Percentiles rank a stretch among this genome's conserved stretches.
Conservation (phyloP, 2,797 vertebrate genomes). For the Prionace glauca region DNA sequence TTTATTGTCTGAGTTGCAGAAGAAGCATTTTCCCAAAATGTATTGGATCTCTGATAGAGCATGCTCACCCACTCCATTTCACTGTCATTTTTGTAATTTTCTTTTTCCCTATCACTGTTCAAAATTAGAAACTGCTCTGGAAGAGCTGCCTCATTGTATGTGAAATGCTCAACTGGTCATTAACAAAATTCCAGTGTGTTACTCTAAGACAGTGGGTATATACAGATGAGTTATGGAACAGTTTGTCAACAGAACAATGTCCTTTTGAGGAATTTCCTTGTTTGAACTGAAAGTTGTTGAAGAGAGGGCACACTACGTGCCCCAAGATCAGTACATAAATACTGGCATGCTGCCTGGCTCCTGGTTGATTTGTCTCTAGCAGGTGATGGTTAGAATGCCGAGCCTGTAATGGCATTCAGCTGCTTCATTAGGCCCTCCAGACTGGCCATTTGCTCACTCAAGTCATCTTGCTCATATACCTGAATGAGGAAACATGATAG, state of each 20-base stretch:
- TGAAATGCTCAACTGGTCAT: conserved; percentile 1
- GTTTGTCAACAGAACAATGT: conserved; percentile 44
- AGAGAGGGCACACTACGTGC: neutral
- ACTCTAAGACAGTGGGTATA: neutral
- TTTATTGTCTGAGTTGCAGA: neutral
- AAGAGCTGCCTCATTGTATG: neutral
- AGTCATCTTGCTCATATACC: conserved; percentile 91
- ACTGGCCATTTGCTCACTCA: conserved; percentile 96
- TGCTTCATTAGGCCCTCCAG: conserved; percentile 95
- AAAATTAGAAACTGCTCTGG: neutral
- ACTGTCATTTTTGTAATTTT: neutral
- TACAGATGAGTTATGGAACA: conserved; percentile 19
- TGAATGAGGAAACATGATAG: conserved; percentile 44
- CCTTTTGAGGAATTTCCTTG: conserved; percentile 47
- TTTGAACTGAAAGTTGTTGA: conserved; percentile 30
- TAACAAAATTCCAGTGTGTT: neutral
- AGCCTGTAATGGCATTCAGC: conserved; percentile 92
- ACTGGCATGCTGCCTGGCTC: conserved; percentile 42
- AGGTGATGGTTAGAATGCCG: conserved; percentile 73
- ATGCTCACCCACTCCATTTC: neutral
- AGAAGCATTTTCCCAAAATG: neutral
- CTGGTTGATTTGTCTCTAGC: conserved; percentile 45
- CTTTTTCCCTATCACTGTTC: neutral
- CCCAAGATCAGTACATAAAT: conserved; percentile 25
- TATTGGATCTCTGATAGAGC: neutral